Evolutionary conservation across 2,797 vertebrate genomes (phyloP), one percentile per base, ranked within the genome.

Genomic region (Phyllotis vaccarum): DNA sequence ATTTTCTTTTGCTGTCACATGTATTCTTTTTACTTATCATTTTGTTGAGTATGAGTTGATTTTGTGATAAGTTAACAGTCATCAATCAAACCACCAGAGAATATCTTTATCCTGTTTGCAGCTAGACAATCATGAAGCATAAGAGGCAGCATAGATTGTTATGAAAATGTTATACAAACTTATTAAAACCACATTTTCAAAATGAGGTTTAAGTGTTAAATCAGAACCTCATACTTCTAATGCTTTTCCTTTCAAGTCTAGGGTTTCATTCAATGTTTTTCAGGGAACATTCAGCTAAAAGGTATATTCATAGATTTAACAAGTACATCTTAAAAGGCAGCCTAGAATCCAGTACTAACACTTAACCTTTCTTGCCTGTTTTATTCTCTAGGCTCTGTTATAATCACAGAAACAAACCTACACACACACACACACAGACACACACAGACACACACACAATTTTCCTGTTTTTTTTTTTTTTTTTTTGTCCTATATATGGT

Each of bases 61-160:
- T 86, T 95, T 95, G 80, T 97, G 94, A 96, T 98, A 87, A 97
- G 52, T 88, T 94, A 76, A 76, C 87, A 92, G 97, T 96, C 78
- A 90, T 62, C 22, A 97, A 95, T 95, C 89, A 97, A 97, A 40
- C 19, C 52, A 83, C 46, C 87, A 96, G 46, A 93, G 94, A 93
- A 90, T 3, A 43, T 86, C 93, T 92, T 75, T 96, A 97, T 98
- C 96, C 97, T 97, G 92, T 90, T 92, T 89, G 91, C 46, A 95
- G 31, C 94, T 95, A 91, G 82, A 54, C 54, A 95, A 85, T 94
- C 83, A 97, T 49, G 91, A 95, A 96, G 90, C 93, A 93, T 37
- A 76, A 95, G 93, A 17, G 83, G 93, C 96, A 97, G 21, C 83
- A 95, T 0, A 96, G 43, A 49, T 64, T 92, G 29, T 70, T 93